Evolutionary conservation across 2,888 invertebrate species (phyloP).

Genomic region (Eupeodes latifasciatus): DNA sequence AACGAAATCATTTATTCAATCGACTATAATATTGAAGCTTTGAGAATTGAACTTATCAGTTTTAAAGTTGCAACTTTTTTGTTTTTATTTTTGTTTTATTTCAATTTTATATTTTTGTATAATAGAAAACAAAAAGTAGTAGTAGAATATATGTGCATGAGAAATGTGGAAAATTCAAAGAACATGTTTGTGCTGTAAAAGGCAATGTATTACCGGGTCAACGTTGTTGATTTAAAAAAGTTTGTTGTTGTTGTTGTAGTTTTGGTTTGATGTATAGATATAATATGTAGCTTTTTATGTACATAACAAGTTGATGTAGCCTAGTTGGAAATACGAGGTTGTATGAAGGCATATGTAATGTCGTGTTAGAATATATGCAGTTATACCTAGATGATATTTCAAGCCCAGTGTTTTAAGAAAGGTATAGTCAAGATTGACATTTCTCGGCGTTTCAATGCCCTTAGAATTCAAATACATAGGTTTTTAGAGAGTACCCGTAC

Average conservation of each 20-base stretch:
- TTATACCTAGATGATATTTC: no score
- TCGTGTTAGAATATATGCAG: not conserved
- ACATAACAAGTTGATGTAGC: not conserved
- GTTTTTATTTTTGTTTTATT: not conserved
- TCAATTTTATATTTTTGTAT: constrained; percentile 9
- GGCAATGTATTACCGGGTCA: constrained; percentile 63
- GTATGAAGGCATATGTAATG: not conserved
- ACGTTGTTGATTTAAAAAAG: constrained; percentile 40
- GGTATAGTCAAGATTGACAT: no score
- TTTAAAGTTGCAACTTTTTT: constrained; percentile 10
- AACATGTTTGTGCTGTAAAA: constrained; percentile 57
- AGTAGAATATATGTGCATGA: not conserved
- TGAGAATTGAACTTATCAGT: constrained; percentile 60
- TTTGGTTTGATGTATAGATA: not conserved
- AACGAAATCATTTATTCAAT: constrained; percentile 67
- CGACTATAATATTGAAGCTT: constrained; percentile 47
- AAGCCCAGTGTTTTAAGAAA: no score
- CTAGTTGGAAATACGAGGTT: constrained; percentile 9
- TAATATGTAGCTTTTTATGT: not conserved
- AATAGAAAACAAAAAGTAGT: constrained; percentile 1
- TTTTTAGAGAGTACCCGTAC: no score
- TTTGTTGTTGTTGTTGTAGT: not conserved
- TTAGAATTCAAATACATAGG: no score
- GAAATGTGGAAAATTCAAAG: constrained; percentile 50
- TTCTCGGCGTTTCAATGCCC: no score